A percentile compares a stretch with the other conserved stretches of the same genome.
Evolutionary conservation across 2,797 vertebrate genomes (phyloP).

Genomic region (Eleutherodactylus coqui): DNA sequence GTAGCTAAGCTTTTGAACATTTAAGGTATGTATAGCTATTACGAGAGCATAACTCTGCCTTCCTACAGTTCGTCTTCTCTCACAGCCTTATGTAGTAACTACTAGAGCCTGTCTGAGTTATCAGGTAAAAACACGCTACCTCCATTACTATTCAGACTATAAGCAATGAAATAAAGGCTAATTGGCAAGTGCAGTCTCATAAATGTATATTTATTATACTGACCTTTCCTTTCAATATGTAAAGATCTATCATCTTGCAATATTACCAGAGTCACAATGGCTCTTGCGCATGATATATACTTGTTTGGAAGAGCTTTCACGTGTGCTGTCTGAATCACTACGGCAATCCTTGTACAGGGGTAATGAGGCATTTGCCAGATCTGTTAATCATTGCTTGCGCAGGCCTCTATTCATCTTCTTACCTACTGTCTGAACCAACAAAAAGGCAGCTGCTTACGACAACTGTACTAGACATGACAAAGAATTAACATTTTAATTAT

Average conservation of each 20-base stretch:
- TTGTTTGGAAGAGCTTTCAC: slow-evolving; percentile 44
- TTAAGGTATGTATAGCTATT: background rate
- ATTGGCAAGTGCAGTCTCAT: slow-evolving; percentile 56
- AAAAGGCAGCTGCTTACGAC: slow-evolving; percentile 5
- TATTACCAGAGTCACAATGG: slow-evolving; percentile 34
- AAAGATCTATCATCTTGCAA: slow-evolving; percentile 49
- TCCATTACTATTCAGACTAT: slow-evolving; percentile 52
- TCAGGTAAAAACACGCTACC: slow-evolving; percentile 20
- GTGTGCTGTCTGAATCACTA: slow-evolving; percentile 20
- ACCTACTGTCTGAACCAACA: background rate
- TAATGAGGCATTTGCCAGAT: slow-evolving; percentile 48
- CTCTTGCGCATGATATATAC: slow-evolving; percentile 42
- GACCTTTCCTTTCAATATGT: slow-evolving; percentile 57
- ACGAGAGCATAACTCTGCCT: background rate
- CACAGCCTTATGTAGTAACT: background rate
- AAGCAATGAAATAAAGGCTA: slow-evolving; percentile 61
- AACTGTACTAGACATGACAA: slow-evolving; percentile 11
- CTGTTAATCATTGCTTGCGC: slow-evolving; percentile 25
- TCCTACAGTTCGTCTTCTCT: background rate
- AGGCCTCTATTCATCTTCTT: slow-evolving; percentile 21
- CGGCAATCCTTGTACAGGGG: background rate
- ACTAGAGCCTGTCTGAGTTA: slow-evolving; percentile 11
- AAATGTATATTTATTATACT: slow-evolving; percentile 62
- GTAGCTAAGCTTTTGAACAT: background rate
- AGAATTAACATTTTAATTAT: slow-evolving; percentile 20